Evolutionary conservation across 23 tunicate genomes (phyloP).

Genomic region (Styela clava): DNA sequence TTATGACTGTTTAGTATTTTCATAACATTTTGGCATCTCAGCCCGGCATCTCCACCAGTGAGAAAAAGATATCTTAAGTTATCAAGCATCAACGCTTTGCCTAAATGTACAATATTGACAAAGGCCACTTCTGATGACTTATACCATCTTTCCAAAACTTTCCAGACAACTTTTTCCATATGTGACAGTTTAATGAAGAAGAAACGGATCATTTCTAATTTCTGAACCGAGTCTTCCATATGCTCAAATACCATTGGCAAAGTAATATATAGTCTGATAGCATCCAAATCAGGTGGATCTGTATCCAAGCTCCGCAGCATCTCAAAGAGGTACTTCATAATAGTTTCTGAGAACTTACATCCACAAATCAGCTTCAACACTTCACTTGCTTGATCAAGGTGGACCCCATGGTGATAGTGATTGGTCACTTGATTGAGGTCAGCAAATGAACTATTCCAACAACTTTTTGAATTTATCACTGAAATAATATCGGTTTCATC

Average conservation of each 20-base stretch:
- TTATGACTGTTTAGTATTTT: neutral
- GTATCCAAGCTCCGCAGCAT: conserved; percentile 41
- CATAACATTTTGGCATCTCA: too few relatives aligned
- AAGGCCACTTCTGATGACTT: neutral
- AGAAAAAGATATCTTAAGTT: too few relatives aligned
- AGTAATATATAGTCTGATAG: conserved; percentile 67
- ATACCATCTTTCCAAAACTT: neutral
- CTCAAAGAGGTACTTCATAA: neutral
- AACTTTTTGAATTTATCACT: conserved; percentile 46
- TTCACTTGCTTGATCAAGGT: conserved; percentile 49
- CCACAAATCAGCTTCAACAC: neutral
- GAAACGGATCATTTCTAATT: too few relatives aligned
- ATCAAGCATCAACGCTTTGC: neutral
- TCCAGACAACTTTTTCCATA: neutral
- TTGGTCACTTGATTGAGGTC: conserved; percentile 49
- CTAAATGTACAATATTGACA: neutral
- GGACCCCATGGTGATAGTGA: conserved; percentile 54
- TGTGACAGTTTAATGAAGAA: too few relatives aligned
- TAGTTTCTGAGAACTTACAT: too few relatives aligned
- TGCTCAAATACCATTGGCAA: conserved; percentile 22
- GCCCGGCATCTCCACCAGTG: too few relatives aligned
- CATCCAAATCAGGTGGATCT: conserved; percentile 92
- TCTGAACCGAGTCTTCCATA: neutral
- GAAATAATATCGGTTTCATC: neutral
- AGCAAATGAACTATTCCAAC: conserved; percentile 75